Conservation (phyloP, 2,113 vertebrate genomes). For the Cyanoderma ruficeps region DNA sequence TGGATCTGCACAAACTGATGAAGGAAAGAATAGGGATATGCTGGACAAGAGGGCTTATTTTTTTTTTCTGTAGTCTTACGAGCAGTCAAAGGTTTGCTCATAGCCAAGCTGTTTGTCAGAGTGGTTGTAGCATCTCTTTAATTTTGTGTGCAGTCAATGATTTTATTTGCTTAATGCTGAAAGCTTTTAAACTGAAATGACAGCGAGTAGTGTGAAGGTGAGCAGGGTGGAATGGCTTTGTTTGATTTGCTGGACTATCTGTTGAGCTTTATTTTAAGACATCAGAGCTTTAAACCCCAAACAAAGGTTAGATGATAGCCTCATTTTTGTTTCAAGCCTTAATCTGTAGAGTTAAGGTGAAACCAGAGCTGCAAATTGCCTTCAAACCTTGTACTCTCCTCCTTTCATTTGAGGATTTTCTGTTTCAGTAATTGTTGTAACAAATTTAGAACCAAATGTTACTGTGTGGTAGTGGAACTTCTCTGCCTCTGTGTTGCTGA, state of each 20-base stretch:
- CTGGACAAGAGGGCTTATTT: neutral
- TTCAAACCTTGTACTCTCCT: neutral
- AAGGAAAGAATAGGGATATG: neutral
- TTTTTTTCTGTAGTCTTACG: neutral
- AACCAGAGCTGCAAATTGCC: slow-evolving; percentile 12
- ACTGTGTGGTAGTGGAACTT: neutral
- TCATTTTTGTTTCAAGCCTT: slow-evolving; percentile 46
- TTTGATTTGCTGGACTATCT: slow-evolving; percentile 37
- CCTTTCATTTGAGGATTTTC: slow-evolving; percentile 41
- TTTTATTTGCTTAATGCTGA: neutral
- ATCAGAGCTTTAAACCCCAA: slow-evolving; percentile 41
- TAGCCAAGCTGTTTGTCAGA: neutral
- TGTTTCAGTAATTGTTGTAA: neutral
- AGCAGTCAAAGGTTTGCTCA: neutral
- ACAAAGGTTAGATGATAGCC: slow-evolving; percentile 43
- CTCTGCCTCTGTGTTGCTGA: neutral
- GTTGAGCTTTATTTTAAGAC: slow-evolving; percentile 60
- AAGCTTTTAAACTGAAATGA: neutral
- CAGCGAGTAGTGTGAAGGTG: neutral
- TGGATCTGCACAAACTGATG: neutral
- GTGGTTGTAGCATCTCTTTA: neutral
- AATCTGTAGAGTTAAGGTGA: slow-evolving; percentile 21
- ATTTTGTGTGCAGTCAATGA: neutral
- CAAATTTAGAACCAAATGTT: neutral
- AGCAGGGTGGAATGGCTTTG: slow-evolving; percentile 4